Base-by-base conservation (phyloP, 1,140 invertebrate genomes). In the Euwallacea fornicatus region DNA sequence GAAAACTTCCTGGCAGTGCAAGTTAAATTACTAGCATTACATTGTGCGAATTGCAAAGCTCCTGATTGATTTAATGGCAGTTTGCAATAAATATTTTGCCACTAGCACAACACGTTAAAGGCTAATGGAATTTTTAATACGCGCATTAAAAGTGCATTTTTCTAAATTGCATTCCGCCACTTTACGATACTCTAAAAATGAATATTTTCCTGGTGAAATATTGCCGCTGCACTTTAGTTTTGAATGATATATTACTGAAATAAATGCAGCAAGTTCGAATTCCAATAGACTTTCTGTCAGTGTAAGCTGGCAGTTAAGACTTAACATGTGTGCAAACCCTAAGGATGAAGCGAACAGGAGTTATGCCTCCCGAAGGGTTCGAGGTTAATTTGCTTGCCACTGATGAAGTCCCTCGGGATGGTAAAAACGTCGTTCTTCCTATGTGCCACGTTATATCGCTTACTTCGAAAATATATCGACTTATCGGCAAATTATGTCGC, bases 311-410 rank as follows among this genome's bases (percentile, higher is more conserved):
- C 63, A 65, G 47, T 41, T 46, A 10, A 10, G 21, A 47, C 33
- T 63, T 63, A 44, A 54, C 63, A 65, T 65, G 63, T 65, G 33
- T 8, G 42, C 33, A 21, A 44, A 65, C 41, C 15, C 53, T 13
- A 75, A 78, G 77, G 77, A 77, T 78, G 75, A 78, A 77, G 77
- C 75, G 74, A 73, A 73, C 67, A 50, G 67, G 59, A 78, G 75
- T 78, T 78, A 78, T 78, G 76, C 71, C 60, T 76, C 77, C 73
- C 21, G 10, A 76, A 53, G 77, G 72, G 69, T 77, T 71, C 71
- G 56, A 73, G 76, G 77, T 78, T 78, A 78, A 78, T 78, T 78
- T 78, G 77, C 74, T 78, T 77, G 66, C 74, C 73, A 71, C 73
- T 77, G 76, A 78, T 77, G 76, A 77, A 74, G 77, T 77, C 77